phyloP scores from a whole-genome alignment of 2,888 invertebrate species.

The Drosophila greeni region DNA sequence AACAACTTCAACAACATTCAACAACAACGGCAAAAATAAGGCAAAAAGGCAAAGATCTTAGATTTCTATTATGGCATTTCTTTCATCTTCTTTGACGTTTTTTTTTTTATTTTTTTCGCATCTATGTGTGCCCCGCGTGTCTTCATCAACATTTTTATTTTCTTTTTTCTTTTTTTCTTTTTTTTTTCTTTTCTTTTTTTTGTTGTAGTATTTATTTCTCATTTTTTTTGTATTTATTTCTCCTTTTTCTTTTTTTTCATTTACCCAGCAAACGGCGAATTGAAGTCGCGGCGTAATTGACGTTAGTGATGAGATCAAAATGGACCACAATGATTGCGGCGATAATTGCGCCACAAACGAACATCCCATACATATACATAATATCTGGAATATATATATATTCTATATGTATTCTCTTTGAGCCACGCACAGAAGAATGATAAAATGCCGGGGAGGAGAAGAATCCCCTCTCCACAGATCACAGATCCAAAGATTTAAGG shows the following conservation, averaged over 20 bases:
- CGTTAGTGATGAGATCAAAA: constrained; percentile 63
- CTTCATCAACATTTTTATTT: constrained; percentile 30
- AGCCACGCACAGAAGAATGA: constrained; percentile 37
- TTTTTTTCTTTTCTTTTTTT: constrained; percentile 16
- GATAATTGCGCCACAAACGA: constrained; percentile 64
- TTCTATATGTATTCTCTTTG: constrained; percentile 5
- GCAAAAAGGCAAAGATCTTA: constrained; percentile 34
- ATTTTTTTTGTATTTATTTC: constrained; percentile 14
- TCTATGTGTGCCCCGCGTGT: constrained; percentile 10
- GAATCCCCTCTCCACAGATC: background rate
- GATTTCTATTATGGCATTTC: constrained; percentile 48
- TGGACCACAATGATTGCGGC: constrained; percentile 70
- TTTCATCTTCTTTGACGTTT: constrained; percentile 17
- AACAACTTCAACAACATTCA: background rate
- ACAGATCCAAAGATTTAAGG: background rate
- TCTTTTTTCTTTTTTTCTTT: background rate
- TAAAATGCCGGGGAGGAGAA: constrained; percentile 15
- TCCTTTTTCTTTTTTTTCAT: constrained; percentile 11
- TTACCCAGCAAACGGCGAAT: constrained; percentile 39
- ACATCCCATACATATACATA: constrained; percentile 42
- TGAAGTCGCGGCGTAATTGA: constrained; percentile 58
- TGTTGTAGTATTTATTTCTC: too few species aligned
- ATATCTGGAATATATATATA: too few species aligned
- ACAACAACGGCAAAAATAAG: constrained; percentile 10
- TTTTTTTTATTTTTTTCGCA: constrained; percentile 18